These are phyloP conservation scores for Pangasianodon hypophthalmus DNA, from an alignment of 2,113 vertebrate species.

Conservation along the genomic window DNA sequence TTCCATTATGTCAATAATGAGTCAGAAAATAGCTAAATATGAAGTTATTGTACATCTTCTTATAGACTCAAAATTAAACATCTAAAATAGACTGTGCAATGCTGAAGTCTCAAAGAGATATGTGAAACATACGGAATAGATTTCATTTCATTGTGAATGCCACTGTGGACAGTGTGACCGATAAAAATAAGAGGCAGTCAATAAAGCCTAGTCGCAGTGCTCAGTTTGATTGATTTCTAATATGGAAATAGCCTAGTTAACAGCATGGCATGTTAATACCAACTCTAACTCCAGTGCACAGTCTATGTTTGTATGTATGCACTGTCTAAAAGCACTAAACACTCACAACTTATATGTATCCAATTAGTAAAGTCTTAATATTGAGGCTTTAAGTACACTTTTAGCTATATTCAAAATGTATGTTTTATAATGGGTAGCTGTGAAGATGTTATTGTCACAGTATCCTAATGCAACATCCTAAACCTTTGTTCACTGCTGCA, in stretches of 20 bases:
- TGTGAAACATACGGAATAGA: not conserved
- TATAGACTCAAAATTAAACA: not conserved
- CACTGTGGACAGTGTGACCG: not conserved
- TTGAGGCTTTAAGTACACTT: not conserved
- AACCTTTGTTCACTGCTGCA: conserved; percentile 45
- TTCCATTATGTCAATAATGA: not conserved
- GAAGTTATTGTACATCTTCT: not conserved
- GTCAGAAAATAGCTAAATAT: not conserved
- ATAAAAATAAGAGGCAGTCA: not conserved
- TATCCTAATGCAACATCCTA: conserved; percentile 6
- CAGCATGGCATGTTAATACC: not conserved
- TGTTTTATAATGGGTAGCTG: not conserved
- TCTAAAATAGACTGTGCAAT: not conserved
- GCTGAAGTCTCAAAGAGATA: not conserved
- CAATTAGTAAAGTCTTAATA: not conserved
- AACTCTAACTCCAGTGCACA: not conserved
- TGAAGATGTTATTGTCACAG: conserved; percentile 24
- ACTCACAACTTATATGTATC: not conserved
- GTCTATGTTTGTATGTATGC: not conserved
- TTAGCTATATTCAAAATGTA: not conserved
- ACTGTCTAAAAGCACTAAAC: no score
- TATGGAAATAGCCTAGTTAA: not conserved
- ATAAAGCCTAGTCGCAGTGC: not conserved
- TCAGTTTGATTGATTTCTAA: not conserved
- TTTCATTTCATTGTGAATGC: not conserved